Percentiles rank a stretch among this genome's conserved stretches.
Evolutionary conservation across 92 coral and sea anemone species (phyloP).

Genomic region (Micromussa lordhowensis): DNA sequence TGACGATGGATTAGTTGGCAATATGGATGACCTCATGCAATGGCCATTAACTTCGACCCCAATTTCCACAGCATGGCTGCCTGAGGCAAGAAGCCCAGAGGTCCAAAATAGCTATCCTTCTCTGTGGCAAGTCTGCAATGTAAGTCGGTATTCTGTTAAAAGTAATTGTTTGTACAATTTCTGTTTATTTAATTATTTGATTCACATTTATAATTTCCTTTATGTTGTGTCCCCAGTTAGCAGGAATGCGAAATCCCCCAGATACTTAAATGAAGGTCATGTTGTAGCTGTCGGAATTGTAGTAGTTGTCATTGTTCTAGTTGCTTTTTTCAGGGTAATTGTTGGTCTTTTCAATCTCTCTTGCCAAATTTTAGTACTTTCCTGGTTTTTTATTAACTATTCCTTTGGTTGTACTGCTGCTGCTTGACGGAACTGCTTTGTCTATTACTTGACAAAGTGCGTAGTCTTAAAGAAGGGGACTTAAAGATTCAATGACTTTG

Average conservation of each 20-base stretch:
- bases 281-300: too few species aligned
- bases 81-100: constrained; percentile 1
- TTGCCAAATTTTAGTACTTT: too few species aligned
- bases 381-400: too few species aligned
- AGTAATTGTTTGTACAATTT: too few species aligned
- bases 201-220: background rate
- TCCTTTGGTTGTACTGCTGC: too few species aligned
- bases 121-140: background rate
- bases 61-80: background rate
- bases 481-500: background rate
- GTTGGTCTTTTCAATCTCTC: too few species aligned
- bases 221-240: background rate
- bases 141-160: background rate
- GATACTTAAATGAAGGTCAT: too few species aligned
- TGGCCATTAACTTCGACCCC: background rate
- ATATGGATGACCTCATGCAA: background rate
- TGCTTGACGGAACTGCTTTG: too few species aligned
- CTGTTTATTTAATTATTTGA: background rate
- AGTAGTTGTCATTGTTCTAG: too few species aligned
- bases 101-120: constrained; percentile 6
- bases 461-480: background rate
- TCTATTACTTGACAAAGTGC: too few species aligned
- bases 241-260: too few species aligned
- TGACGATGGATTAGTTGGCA: background rate
- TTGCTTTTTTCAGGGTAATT: too few species aligned